Evolutionary conservation across 2,113 vertebrate species (phyloP).

Genomic region (Aptenodytes patagonicus): DNA sequence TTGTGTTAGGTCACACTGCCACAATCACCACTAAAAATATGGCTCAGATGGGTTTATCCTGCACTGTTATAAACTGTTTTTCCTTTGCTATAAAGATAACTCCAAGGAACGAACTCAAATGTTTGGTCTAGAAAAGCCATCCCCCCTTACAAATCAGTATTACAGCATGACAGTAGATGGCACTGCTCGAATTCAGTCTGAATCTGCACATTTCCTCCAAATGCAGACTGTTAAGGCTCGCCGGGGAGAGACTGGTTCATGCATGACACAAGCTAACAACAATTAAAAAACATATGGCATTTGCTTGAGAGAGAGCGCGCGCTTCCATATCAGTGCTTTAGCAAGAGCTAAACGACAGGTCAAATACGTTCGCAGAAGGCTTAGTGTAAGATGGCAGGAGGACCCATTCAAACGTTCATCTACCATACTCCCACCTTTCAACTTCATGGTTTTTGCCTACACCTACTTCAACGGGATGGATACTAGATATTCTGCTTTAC

Average conservation of each 20-base stretch:
- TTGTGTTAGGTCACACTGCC: neutral
- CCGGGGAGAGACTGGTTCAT: fast-evolving
- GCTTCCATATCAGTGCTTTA: fast-evolving
- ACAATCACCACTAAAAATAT: neutral
- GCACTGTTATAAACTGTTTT: neutral
- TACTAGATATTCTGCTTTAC: neutral
- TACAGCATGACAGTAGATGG: neutral
- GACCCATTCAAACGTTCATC: neutral
- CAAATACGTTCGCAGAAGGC: neutral
- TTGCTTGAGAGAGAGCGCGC: neutral
- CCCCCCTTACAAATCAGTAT: no score
- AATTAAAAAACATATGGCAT: neutral
- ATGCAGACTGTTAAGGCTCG: fast-evolving
- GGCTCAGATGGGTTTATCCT: neutral
- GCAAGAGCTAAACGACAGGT: neutral
- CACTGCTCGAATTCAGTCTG: neutral
- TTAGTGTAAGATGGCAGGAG: neutral
- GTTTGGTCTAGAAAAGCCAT: fast-evolving
- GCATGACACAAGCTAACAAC: neutral
- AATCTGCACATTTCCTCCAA: fast-evolving
- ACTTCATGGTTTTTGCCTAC: neutral
- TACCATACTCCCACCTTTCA: neutral
- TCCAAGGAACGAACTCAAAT: neutral
- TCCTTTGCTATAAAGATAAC: neutral
- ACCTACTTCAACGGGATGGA: neutral